These are phyloP conservation scores for Morone chrysops DNA, from an alignment of 2,113 vertebrate genomes.

Conservation along the genomic window DNA sequence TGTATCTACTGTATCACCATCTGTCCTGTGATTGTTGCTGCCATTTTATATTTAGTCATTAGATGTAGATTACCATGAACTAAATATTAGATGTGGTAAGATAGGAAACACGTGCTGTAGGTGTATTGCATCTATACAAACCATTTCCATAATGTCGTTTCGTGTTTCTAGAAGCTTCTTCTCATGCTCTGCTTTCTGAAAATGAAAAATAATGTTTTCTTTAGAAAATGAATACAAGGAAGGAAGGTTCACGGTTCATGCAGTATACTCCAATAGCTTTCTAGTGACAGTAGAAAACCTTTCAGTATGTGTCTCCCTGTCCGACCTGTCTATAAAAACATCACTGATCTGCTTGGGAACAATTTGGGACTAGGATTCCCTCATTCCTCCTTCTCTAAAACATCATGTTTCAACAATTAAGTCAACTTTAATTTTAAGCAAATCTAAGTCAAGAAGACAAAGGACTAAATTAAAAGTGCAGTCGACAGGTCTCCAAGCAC, in stretches of 20 bases:
- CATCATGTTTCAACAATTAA: not conserved
- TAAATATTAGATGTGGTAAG: not conserved
- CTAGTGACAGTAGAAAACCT: not conserved
- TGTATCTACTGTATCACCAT: not conserved
- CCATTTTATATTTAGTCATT: too few relatives aligned
- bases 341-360: not conserved
- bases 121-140: slow-evolving; percentile 74
- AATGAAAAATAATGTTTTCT: slow-evolving; percentile 1
- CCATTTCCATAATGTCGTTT: slow-evolving; percentile 93
- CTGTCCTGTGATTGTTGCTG: not conserved
- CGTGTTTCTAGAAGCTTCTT: slow-evolving; percentile 90
- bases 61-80: not conserved
- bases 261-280: not conserved
- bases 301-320: not conserved
- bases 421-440: not conserved
- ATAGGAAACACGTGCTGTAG: not conserved
- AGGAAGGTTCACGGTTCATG: not conserved
- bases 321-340: not conserved
- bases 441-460: not conserved
- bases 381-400: not conserved
- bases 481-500: not conserved
- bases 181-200: slow-evolving; percentile 90
- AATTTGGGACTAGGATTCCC: not conserved
- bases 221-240: not conserved
- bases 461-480: not conserved